These are phyloP conservation scores for Ifrita kowaldi DNA, from an alignment of 2,113 vertebrate species.

Conservation along the genomic window DNA sequence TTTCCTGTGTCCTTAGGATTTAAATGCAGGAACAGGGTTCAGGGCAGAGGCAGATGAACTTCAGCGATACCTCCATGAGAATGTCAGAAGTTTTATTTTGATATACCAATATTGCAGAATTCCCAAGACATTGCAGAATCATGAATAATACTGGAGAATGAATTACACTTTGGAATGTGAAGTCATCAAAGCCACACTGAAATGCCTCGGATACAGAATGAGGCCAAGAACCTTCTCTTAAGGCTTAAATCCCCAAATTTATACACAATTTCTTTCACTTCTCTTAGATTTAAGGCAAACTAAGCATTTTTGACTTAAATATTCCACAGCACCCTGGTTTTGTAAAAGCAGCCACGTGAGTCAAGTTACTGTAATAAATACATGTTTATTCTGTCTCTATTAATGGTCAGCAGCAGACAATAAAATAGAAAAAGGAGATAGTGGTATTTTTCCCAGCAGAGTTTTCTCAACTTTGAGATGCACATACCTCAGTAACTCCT, in stretches of 20 bases:
- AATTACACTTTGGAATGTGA: neutral
- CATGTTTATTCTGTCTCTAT: neutral
- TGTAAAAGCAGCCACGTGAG: neutral
- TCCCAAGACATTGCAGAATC: neutral
- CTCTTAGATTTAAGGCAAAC: neutral
- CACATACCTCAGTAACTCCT: neutral
- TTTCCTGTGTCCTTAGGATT: neutral
- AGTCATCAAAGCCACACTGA: neutral
- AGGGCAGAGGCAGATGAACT: neutral
- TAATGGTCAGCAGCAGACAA: neutral
- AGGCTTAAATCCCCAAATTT: neutral
- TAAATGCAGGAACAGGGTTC: neutral
- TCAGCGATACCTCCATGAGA: neutral
- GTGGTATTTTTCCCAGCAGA: neutral
- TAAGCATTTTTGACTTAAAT: neutral
- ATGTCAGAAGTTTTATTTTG: neutral
- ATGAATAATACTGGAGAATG: neutral
- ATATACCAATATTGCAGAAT: neutral
- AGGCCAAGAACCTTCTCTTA: neutral
- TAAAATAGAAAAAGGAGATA: neutral
- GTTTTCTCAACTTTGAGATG: neutral
- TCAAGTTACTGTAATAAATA: neutral
- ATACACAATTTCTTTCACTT: neutral
- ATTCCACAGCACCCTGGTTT: neutral
- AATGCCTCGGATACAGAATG: neutral